Conservation (phyloP, 1,140 invertebrate genomes). For the Phymastichus coffea region DNA sequence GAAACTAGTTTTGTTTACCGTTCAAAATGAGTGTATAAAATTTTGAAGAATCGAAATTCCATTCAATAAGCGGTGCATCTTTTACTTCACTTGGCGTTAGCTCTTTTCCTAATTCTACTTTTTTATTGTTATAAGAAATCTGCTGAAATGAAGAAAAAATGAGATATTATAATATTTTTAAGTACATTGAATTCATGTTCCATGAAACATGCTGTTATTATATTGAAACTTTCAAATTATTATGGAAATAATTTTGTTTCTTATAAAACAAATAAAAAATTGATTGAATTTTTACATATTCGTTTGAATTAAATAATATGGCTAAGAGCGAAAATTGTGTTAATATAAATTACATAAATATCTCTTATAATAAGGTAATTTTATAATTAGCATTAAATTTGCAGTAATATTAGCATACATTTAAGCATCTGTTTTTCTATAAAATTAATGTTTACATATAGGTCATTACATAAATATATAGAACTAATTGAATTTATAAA, state of each 20-base stretch:
- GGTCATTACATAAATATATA: neutral
- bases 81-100: constrained; percentile 55
- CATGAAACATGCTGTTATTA: neutral
- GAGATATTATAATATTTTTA: neutral
- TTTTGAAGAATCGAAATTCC: constrained; percentile 58
- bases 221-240: neutral
- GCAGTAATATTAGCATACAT: no score
- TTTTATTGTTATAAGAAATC: constrained; percentile 49
- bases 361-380: no score
- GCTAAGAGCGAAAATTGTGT: no score
- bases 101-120: constrained; percentile 58
- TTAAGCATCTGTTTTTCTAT: no score
- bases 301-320: no score
- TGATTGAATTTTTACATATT: no score
- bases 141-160: constrained; percentile 23
- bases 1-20: constrained; percentile 43
- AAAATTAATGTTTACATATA: neutral
- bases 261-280: no score
- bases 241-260: neutral
- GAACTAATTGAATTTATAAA: neutral
- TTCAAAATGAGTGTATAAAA: constrained; percentile 80
- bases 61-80: constrained; percentile 55
- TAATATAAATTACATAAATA: no score
- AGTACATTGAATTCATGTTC: neutral
- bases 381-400: no score